phyloP scores from a whole-genome alignment of 2,888 invertebrate genomes.

The Sesia bembeciformis region DNA sequence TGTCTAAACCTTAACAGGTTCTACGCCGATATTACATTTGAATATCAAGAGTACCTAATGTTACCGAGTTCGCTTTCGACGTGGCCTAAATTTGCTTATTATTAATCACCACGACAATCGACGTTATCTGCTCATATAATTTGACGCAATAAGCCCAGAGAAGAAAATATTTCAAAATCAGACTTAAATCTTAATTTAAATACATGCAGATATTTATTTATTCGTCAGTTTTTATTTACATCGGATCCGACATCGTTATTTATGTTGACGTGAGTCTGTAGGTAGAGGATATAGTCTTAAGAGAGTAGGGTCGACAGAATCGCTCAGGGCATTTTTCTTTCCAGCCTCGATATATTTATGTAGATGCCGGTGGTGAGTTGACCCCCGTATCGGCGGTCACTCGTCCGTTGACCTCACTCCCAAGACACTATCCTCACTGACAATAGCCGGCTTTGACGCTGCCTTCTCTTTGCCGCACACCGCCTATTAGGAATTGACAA shows the following conservation, averaged over 20 bases:
- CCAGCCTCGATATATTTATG: neutral
- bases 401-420: slow-evolving; percentile 52
- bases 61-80: neutral
- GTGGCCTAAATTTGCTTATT: neutral
- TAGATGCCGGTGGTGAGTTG: slow-evolving; percentile 6
- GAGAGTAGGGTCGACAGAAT: no score
- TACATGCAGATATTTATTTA: no score
- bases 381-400: slow-evolving; percentile 35
- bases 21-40: neutral
- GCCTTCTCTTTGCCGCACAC: neutral
- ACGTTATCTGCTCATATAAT: no score
- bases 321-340: neutral
- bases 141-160: no score
- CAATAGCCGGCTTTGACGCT: neutral
- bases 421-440: slow-evolving; percentile 1
- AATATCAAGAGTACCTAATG: neutral
- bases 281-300: no score
- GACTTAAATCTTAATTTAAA: no score
- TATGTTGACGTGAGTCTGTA: no score
- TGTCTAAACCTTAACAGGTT: slow-evolving; percentile 12
- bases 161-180: no score
- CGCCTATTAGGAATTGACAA: no score
- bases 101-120: no score
- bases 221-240: no score
- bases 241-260: no score